Percentiles rank a stretch among this genome's conserved stretches.
These are phyloP conservation scores for Leptinotarsa texana DNA, from an alignment of 1,140 invertebrate genomes.

Conservation along the genomic window DNA sequence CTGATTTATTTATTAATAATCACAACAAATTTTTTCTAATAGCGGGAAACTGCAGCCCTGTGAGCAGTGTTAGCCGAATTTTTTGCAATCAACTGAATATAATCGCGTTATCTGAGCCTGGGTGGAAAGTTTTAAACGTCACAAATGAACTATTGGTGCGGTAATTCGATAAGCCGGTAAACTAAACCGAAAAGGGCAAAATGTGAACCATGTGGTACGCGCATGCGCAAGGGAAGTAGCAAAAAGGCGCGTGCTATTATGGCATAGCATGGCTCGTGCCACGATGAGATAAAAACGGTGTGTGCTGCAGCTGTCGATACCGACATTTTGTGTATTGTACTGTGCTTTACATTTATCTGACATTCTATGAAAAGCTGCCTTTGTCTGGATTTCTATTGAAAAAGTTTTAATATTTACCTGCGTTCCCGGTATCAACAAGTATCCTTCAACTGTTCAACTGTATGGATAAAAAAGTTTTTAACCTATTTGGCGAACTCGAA, in stretches of 20 bases:
- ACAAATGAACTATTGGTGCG: background rate
- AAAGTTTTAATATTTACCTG: conserved; percentile 28
- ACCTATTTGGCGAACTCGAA: conserved; percentile 3
- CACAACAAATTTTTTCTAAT: too few species aligned
- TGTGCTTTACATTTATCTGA: conserved; percentile 30
- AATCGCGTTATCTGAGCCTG: background rate
- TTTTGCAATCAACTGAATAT: background rate
- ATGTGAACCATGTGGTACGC: conserved; percentile 10
- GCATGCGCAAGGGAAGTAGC: conserved; percentile 12
- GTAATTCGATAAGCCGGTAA: background rate
- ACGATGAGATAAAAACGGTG: conserved; percentile 25
- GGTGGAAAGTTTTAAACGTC: background rate
- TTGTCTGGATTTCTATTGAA: conserved; percentile 28
- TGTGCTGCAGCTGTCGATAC: conserved; percentile 31
- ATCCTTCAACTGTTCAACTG: conserved; percentile 21
- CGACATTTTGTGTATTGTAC: conserved; percentile 26
- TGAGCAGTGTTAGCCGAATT: background rate
- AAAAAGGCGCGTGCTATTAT: conserved; percentile 25
- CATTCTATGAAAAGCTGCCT: conserved; percentile 24
- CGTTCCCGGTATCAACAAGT: conserved; percentile 30
- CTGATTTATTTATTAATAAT: background rate
- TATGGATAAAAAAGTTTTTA: conserved; percentile 13
- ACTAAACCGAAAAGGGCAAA: conserved; percentile 11
- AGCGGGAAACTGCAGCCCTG: too few species aligned
- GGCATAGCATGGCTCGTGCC: conserved; percentile 25